Evolutionary conservation across 2,113 vertebrate species (phyloP), one percentile per base, ranked within the genome.

Genomic region (Triplophysa dalaica): DNA sequence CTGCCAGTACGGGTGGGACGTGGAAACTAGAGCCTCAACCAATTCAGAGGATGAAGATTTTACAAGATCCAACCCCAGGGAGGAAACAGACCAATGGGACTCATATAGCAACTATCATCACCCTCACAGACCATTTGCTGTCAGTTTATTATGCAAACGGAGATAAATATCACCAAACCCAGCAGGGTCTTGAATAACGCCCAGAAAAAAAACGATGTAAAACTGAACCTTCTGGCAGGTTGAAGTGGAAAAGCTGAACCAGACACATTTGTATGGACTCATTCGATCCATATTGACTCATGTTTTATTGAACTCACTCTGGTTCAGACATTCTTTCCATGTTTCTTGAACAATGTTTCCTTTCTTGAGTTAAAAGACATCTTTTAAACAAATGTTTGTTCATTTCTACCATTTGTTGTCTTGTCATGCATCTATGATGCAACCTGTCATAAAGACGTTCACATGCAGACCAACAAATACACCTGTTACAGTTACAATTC

Each of bases 311-410:
- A 70, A 58, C 38, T 54, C 26, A 70, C 66, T 50, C 50, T 5
- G 54, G 52, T 60, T 16, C 21, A 17, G 29, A 54, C 65, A 77
- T 77, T 82, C 80, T 75, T 70, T 54, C 45, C 74, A 65, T 72
- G 58, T 75, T 72, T 65, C 38, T 12, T 7, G 19, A 64, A 62
- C 75, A 64, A 70, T 63, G 76, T 70, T 50, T 33, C 21, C 74
- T 65, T 41, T 62, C 33, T 72, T 65, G 17, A 66, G 21, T 29
- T 56, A 66, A 67, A 75, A 29, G 17, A n/a, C 72, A 81, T 50
- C 8, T 45, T 81, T 81, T 81, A 50, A 33, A 52, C 54, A 62
- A 73, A 76, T 12, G 48, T 41, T n/a, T 70, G 68, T 14, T 38
- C 24, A 64, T 41, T 19, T 70, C 52, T 69, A 26, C 29, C 29